phyloP scores from a whole-genome alignment of 1,140 invertebrate species.

The Araneus ventricosus region DNA sequence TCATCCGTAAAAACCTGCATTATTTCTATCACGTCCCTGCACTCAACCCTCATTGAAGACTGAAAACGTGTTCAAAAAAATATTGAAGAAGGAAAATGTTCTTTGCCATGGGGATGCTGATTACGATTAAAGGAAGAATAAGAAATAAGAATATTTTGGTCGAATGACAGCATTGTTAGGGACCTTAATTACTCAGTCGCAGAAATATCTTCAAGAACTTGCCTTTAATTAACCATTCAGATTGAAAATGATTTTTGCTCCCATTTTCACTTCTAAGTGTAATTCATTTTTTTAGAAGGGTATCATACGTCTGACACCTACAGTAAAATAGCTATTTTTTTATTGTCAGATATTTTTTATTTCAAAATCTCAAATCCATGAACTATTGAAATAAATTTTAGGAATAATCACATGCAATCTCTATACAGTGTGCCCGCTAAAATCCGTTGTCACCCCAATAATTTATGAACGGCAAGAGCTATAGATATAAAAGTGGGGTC shows the following conservation, averaged over 20 bases:
- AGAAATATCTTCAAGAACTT: background rate
- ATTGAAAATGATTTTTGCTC: background rate
- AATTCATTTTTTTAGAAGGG: background rate
- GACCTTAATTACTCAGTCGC: background rate
- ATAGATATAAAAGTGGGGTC: too few relatives aligned
- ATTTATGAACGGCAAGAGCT: too few relatives aligned
- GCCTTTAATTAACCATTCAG: constrained; percentile 26
- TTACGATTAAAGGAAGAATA: background rate
- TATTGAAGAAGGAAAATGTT: background rate
- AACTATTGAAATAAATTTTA: too few relatives aligned
- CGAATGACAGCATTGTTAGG: background rate
- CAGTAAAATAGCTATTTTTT: background rate
- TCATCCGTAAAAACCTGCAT: background rate
- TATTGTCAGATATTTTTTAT: too few relatives aligned
- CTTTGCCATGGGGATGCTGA: background rate
- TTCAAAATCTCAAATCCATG: too few relatives aligned
- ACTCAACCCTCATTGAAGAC: background rate
- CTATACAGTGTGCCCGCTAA: too few relatives aligned
- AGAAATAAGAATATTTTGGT: too few relatives aligned
- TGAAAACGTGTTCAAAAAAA: background rate
- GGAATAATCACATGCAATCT: too few relatives aligned
- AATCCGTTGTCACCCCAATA: too few relatives aligned
- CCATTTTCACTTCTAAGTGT: background rate
- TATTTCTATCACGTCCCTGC: background rate
- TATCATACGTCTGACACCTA: too few relatives aligned